Conservation (phyloP, 1,140 invertebrate genomes). For the Paraescarpia echinospica region DNA sequence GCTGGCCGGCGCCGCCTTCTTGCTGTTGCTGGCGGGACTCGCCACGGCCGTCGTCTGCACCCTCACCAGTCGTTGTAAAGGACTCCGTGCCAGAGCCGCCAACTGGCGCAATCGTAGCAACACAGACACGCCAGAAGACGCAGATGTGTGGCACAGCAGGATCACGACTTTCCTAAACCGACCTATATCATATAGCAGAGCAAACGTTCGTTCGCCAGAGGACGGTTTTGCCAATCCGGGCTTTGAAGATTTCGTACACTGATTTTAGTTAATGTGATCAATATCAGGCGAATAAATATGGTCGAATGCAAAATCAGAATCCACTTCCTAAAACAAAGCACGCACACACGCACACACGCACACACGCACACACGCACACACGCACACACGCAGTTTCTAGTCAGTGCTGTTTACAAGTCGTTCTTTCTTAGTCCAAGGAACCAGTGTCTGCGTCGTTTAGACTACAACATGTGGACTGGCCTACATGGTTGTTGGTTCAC, state of each 20-base stretch:
- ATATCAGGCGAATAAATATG: not conserved
- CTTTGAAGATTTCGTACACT: not conserved
- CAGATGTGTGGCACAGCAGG: not conserved
- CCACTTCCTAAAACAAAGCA: not conserved
- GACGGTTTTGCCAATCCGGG: not conserved
- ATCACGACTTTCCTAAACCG: not conserved
- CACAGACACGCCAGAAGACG: not conserved
- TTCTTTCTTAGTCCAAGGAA: too few species aligned
- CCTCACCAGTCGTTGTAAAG: not conserved
- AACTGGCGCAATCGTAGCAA: not conserved
- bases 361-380: too few species aligned
- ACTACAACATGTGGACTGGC: too few species aligned
- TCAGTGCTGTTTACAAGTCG: too few species aligned
- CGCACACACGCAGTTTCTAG: too few species aligned
- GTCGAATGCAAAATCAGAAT: too few species aligned
- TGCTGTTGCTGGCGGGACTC: not conserved
- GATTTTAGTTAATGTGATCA: not conserved
- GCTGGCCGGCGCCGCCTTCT: not conserved
- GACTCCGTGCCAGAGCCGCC: not conserved
- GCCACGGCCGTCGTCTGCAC: not conserved
- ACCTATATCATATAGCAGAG: not conserved
- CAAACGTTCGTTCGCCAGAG: not conserved
- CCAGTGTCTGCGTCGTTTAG: too few species aligned
- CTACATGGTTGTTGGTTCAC: too few species aligned
- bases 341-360: too few species aligned